These are phyloP conservation scores for Dicycla oo DNA, from an alignment of 2,888 invertebrate genomes.

Conservation along the genomic window DNA sequence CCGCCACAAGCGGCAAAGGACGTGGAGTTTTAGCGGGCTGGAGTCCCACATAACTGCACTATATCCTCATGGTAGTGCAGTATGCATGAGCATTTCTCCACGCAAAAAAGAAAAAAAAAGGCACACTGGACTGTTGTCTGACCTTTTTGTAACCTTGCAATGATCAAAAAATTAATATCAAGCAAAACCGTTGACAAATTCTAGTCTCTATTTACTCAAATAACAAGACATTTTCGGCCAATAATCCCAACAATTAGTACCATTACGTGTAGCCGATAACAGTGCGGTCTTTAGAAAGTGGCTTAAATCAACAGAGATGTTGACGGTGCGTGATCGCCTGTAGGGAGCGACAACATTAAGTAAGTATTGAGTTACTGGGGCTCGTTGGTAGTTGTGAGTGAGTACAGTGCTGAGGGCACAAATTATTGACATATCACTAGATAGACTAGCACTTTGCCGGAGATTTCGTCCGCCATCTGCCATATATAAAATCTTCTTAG, in stretches of 20 bases:
- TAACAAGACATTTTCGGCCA: constrained; percentile 27
- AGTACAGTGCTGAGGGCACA: background rate
- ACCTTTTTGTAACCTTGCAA: too few species aligned
- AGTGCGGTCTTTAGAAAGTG: constrained; percentile 32
- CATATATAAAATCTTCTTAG: too few species aligned
- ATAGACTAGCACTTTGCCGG: too few species aligned
- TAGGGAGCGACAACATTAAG: background rate
- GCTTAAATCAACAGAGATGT: constrained; percentile 57
- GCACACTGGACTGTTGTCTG: too few species aligned
- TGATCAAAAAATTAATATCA: too few species aligned
- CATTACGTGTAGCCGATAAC: constrained; percentile 25
- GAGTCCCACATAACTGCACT: too few species aligned
- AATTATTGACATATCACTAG: background rate
- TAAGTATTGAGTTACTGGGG: constrained; percentile 15
- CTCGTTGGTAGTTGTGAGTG: background rate
- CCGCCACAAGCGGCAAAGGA: too few species aligned
- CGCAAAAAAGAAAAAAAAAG: too few species aligned
- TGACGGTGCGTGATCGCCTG: constrained; percentile 37
- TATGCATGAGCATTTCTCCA: too few species aligned
- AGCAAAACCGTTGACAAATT: background rate
- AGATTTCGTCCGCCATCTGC: too few species aligned
- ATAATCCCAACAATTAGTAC: constrained; percentile 47
- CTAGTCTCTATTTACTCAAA: constrained; percentile 20
- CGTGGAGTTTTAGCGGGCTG: too few species aligned
- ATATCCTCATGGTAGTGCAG: too few species aligned